Evolutionary conservation across 2,113 vertebrate genomes (phyloP), one percentile per base, ranked within the genome.

Genomic region (Catharus minimus): DNA sequence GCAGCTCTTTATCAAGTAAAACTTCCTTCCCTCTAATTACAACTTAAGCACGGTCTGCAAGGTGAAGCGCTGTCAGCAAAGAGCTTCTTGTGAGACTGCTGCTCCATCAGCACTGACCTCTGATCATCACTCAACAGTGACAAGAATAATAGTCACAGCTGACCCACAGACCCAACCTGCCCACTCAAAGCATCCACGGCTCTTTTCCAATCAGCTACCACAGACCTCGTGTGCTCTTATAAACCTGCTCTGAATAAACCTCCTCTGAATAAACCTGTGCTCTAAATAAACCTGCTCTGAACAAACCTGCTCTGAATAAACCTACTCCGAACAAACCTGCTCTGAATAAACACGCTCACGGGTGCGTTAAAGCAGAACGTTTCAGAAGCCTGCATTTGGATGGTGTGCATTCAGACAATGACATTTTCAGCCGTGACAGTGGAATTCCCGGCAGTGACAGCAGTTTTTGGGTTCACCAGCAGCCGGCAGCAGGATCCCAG

Each of bases 401-500:
- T n/a, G 36, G 13, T 1, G 5, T 1, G 26, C 10, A 1, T 13
- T 33, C 58, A 72, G 71, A 8, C 9, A 44, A 53, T 27, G 11
- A 2, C 22, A 9, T 46, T 15, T 16, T 62, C 3, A 36, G 66
- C 28, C 4, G 2, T 9, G 21, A 2, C 32, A 46, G 38, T 1
- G 7, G 6, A 5, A 32, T 39, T 62, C 60, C 11, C 32, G 47
- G 71, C 26, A 77, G 55, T 5, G 49, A 17, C 88, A 61, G 83
- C 44, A 77, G 79, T 62, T 72, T 86, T 38, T 20, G 1, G 56
- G 26, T 68, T 53, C 76, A 19, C 96, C 97, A 94, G 81, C 85
- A 98, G 97, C 55, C 71, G 97, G 97, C 97, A 96, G 95, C 92
- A 96, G 39, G 94, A 58, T 41, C 84, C 88, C 8, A 64, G 67